phyloP scores from a whole-genome alignment of 2,888 invertebrate genomes.

The Chironomus tentans region DNA sequence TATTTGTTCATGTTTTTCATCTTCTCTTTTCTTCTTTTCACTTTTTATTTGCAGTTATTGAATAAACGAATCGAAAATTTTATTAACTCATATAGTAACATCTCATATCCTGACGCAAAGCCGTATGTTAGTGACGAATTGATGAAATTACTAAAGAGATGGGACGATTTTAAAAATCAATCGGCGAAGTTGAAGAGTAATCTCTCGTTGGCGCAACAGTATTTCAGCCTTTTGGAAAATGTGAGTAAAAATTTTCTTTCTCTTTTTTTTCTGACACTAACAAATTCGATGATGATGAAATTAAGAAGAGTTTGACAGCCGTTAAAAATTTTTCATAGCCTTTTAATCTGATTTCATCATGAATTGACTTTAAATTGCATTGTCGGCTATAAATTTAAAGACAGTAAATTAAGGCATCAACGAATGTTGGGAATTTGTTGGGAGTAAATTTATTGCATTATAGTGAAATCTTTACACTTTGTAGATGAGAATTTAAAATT shows the following conservation, averaged over 20 bases:
- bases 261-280: not conserved
- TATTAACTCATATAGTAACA: slow-evolving; percentile 53
- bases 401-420: not conserved
- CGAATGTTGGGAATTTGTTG: not conserved
- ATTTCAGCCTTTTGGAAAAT: slow-evolving; percentile 65
- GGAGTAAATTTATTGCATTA: too few species aligned
- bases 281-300: too few species aligned
- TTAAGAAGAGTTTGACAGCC: not conserved
- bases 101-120: slow-evolving; percentile 45
- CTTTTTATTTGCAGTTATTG: slow-evolving; percentile 47
- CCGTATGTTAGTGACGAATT: slow-evolving; percentile 55
- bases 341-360: not conserved
- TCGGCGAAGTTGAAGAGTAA: slow-evolving; percentile 55
- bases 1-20: not conserved
- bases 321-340: not conserved
- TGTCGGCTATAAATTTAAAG: not conserved
- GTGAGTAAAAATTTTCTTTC: slow-evolving; percentile 41
- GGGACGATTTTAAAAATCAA: slow-evolving; percentile 58
- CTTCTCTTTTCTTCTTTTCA: not conserved
- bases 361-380: not conserved
- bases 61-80: slow-evolving; percentile 62
- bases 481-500: too few species aligned
- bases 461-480: too few species aligned
- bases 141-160: slow-evolving; percentile 52
- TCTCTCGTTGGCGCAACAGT: slow-evolving; percentile 59